A percentile compares a stretch with the other conserved stretches of the same genome.
Conservation (phyloP, 2,888 invertebrate genomes). For the Noctuana brunneofusca region DNA sequence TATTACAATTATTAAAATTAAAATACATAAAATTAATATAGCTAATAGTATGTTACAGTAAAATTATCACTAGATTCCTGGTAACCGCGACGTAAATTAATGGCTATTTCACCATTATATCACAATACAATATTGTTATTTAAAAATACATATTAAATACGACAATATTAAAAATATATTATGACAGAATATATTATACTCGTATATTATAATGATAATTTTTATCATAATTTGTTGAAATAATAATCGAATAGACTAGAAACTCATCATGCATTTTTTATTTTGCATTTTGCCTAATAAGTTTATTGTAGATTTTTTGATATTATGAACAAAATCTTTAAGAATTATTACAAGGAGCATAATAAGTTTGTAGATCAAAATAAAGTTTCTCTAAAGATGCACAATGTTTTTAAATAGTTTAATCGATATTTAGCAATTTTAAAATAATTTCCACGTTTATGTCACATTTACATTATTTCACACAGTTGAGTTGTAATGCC, state of each 20-base stretch:
- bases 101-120: conserved; percentile 1
- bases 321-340: neutral
- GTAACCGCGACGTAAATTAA: conserved; percentile 16
- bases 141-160: neutral
- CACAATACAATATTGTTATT: neutral
- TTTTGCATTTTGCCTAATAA: neutral
- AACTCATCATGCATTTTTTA: conserved; percentile 26
- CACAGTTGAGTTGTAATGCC: too few species aligned
- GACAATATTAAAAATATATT: neutral
- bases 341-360: conserved; percentile 2
- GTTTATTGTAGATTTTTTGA: neutral
- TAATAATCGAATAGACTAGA: conserved; percentile 19
- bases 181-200: neutral
- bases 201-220: too few species aligned
- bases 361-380: conserved; percentile 13
- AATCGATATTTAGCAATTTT: too few species aligned
- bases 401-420: neutral
- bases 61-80: conserved; percentile 30
- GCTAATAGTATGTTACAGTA: conserved; percentile 2
- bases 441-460: too few species aligned
- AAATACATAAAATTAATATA: conserved; percentile 42
- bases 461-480: too few species aligned
- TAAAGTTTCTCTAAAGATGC: conserved; percentile 11
- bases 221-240: conserved; percentile 18
- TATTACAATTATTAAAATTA: conserved; percentile 60